Evolutionary conservation across 2,797 vertebrate genomes (phyloP).

Genomic region (Cuniculus paca): DNA sequence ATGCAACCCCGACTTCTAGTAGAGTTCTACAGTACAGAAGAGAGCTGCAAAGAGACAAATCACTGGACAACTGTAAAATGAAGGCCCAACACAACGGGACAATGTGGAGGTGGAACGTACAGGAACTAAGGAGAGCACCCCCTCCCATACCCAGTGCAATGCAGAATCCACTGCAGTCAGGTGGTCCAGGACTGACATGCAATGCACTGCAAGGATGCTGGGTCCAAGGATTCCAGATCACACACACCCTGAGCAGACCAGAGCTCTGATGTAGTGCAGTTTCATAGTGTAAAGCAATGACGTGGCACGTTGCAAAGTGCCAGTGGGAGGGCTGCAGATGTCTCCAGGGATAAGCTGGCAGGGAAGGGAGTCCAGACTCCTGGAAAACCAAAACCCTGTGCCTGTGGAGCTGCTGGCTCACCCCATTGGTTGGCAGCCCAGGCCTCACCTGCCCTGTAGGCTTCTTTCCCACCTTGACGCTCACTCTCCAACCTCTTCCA

Average conservation of each 20-base stretch:
- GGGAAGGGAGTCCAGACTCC: neutral
- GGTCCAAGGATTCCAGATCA: neutral
- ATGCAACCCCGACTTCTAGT: neutral
- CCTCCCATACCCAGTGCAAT: neutral
- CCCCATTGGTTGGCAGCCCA: neutral
- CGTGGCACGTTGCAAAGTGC: neutral
- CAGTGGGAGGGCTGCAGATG: too few relatives aligned
- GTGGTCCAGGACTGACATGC: neutral
- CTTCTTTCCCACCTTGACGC: neutral
- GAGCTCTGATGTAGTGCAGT: fast-evolving
- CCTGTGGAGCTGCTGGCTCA: neutral
- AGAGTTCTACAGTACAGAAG: neutral
- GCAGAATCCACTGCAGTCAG: neutral
- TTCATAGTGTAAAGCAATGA: neutral
- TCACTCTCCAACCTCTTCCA: constrained; percentile 8
- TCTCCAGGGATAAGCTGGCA: neutral
- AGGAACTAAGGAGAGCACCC: neutral
- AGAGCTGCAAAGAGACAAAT: neutral
- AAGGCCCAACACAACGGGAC: neutral
- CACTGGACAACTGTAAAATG: neutral
- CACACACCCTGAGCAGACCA: neutral
- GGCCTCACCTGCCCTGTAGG: neutral
- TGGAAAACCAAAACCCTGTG: neutral
- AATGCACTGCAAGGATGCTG: neutral
- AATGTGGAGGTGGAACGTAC: fast-evolving